Conservation (phyloP, 2,797 vertebrate genomes). For the Hemitrygon akajei region DNA sequence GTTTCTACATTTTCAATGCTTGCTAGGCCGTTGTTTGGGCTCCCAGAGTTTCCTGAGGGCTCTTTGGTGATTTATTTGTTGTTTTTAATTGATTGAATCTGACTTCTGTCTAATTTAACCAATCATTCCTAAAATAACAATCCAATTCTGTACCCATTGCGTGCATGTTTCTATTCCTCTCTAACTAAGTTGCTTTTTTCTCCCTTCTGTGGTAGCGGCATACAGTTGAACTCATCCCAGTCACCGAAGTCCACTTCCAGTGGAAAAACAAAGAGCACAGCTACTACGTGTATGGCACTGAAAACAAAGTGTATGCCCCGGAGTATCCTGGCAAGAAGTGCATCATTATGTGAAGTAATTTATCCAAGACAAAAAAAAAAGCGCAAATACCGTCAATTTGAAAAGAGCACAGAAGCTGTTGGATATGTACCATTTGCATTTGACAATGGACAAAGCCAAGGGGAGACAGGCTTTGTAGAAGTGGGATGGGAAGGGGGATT, state of each 20-base stretch:
- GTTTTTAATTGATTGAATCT: neutral
- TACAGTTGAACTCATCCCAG: conserved; percentile 35
- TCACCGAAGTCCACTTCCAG: conserved; percentile 33
- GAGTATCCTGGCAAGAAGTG: conserved; percentile 37
- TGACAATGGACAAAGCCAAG: too few species aligned
- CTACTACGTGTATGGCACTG: conserved; percentile 36
- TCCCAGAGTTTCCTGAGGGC: neutral
- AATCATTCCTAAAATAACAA: neutral
- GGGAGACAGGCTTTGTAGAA: too few species aligned
- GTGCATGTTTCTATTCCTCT: neutral
- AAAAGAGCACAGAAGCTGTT: too few species aligned
- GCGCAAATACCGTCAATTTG: too few species aligned
- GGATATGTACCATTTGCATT: too few species aligned
- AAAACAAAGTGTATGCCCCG: conserved; percentile 33
- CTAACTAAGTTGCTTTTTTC: neutral
- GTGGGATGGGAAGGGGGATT: too few species aligned
- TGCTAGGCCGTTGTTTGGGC: neutral
- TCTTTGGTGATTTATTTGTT: neutral
- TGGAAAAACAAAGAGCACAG: conserved; percentile 27
- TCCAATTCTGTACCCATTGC: neutral
- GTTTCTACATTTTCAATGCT: neutral
- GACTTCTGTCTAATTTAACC: neutral
- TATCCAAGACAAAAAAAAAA: too few species aligned
- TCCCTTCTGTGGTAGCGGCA: conserved; percentile 24
- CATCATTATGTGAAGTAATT: neutral